Evolutionary conservation across 2,888 invertebrate species (phyloP), one percentile per base, ranked within the genome.

Genomic region (Halictus quadricinctus): DNA sequence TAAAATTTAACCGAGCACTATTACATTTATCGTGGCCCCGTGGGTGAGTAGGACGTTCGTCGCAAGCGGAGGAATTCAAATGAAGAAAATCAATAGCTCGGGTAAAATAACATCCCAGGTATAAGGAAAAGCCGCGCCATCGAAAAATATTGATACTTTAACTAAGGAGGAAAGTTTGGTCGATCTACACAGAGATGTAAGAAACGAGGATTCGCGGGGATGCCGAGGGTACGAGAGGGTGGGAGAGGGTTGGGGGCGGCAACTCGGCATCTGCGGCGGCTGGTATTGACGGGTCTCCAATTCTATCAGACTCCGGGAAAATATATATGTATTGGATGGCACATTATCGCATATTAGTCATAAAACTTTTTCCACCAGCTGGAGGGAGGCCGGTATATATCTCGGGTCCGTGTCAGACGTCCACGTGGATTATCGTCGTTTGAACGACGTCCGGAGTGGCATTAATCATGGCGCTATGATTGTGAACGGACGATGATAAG

Each of bases 61-160:
- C 29, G 64, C 29, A 41, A 41, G 13, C 10, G 75, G 66, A 15
- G 64, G 46, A 74, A 79, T 70, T 80, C 81, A 88, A 91, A 88
- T 86, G 91, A 92, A 88, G 86, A 88, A 93, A 92, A 91, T 92
- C 91, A 90, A 92, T 92, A 91, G 78, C 86, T 74, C 58, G 79
- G 87, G 80, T 88, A 87, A 90, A 93, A 92, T 91, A 89, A 90
- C 89, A 88, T 92, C 87, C 83, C 90, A 90, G 91, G 89, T 91
- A 91, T 87, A 88, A 88, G 88, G 89, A 87, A 89, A 90, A 88
- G 88, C 86, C 88, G 89, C 87, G 89, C 90, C 91, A 91, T 92
- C 92, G 90, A 91, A 92, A 93, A 93, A 93, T 93, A 93, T 93
- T 93, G 92, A 93, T 93, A 93, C 93, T 93, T 93, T 92, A 93